These are phyloP conservation scores for Atrichornis clamosus DNA, from an alignment of 2,113 vertebrate genomes.

Conservation along the genomic window DNA sequence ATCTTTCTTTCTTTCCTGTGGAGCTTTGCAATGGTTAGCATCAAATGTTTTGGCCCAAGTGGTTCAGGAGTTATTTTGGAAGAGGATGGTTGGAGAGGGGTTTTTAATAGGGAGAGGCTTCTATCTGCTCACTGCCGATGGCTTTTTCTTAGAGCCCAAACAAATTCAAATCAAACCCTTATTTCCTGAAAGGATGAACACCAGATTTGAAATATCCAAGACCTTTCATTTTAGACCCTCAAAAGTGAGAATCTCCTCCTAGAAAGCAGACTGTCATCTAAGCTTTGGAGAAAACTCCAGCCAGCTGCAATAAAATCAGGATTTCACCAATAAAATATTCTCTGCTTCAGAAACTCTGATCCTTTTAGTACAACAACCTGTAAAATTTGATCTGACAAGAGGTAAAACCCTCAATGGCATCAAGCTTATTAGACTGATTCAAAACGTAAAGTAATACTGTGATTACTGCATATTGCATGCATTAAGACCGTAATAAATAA, in stretches of 20 bases:
- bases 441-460: constrained; percentile 18
- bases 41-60: background rate
- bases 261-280: background rate
- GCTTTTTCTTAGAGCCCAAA: background rate
- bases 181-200: background rate
- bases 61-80: background rate
- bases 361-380: background rate
- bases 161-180: background rate
- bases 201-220: background rate
- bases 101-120: background rate
- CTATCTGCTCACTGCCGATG: background rate
- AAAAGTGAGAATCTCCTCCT: background rate
- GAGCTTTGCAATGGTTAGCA: background rate
- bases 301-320: background rate
- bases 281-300: background rate
- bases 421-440: constrained; percentile 5
- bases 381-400: constrained; percentile 1
- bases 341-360: background rate
- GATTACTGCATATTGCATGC: background rate
- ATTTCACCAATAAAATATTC: background rate
- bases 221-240: background rate
- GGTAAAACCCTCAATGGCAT: background rate
- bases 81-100: background rate
- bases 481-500: background rate
- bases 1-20: background rate